phyloP scores from a whole-genome alignment of 2,797 vertebrate species.

The Neopelma chrysocephalum region DNA sequence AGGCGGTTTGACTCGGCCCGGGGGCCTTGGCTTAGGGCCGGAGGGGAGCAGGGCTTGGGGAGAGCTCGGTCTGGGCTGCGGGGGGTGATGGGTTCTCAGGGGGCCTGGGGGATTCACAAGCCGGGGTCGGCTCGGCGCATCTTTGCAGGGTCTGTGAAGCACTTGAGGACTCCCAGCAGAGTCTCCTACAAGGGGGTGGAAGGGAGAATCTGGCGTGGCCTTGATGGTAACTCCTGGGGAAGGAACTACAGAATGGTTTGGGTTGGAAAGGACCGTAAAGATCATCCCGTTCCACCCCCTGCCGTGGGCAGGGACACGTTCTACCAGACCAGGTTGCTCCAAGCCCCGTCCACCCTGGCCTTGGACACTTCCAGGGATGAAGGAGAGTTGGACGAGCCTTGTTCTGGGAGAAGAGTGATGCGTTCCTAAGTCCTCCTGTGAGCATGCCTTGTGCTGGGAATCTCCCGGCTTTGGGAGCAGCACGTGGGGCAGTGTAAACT shows the following conservation, averaged over 20 bases:
- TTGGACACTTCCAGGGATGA: neutral
- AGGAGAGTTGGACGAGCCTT: neutral
- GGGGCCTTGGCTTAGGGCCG: neutral
- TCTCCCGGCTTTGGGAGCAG: neutral
- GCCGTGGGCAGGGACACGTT: fast-evolving
- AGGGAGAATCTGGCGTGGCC: neutral
- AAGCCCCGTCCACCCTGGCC: neutral
- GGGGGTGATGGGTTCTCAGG: fast-evolving
- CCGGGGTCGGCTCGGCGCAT: fast-evolving
- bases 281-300: neutral
- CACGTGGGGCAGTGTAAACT: neutral
- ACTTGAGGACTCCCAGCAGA: fast-evolving
- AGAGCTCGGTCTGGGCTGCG: neutral
- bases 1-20: too few species aligned
- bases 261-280: neutral
- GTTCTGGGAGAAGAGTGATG: too few species aligned
- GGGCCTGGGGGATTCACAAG: neutral
- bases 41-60: neutral
- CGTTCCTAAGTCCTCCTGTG: fast-evolving
- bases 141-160: neutral
- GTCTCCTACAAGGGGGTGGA: neutral
- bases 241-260: neutral
- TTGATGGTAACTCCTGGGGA: neutral
- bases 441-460: neutral
- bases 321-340: neutral